phyloP scores from a whole-genome alignment of 2,797 vertebrate genomes.

The Ammospiza maritima region DNA sequence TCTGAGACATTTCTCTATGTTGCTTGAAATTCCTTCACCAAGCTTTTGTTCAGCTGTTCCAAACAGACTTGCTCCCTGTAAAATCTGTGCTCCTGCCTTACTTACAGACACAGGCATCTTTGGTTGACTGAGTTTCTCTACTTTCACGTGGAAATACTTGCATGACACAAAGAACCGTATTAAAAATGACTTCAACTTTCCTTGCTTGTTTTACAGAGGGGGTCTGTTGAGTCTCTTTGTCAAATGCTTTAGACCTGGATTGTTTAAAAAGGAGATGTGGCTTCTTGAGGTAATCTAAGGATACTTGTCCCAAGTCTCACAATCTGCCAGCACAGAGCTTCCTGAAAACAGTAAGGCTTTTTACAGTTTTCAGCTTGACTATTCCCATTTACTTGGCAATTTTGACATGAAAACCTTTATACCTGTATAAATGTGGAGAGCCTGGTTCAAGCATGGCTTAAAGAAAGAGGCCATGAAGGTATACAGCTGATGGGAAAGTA shows the following conservation, averaged over 20 bases:
- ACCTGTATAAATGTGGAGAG: background rate
- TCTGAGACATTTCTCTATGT: background rate
- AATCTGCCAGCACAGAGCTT: background rate
- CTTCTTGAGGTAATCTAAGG: background rate
- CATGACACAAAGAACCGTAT: background rate
- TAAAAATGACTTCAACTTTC: slow-evolving; percentile 9
- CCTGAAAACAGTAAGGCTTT: background rate
- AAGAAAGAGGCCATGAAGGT: too few relatives aligned
- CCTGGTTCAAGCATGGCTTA: too few relatives aligned
- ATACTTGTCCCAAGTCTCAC: background rate
- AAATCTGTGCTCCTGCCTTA: background rate
- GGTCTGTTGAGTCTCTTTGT: background rate
- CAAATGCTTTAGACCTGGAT: background rate
- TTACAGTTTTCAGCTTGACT: background rate
- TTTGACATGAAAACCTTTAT: background rate
- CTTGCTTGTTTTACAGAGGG: background rate
- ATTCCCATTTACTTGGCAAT: background rate
- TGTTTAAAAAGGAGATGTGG: background rate
- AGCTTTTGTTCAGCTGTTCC: background rate
- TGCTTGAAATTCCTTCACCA: background rate
- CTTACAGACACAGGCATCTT: background rate
- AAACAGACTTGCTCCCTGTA: background rate
- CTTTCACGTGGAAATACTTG: background rate
- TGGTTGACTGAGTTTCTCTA: background rate
- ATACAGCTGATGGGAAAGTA: too few relatives aligned